These are phyloP conservation scores for Pionites leucogaster DNA, from an alignment of 2,113 vertebrate genomes.

Conservation along the genomic window DNA sequence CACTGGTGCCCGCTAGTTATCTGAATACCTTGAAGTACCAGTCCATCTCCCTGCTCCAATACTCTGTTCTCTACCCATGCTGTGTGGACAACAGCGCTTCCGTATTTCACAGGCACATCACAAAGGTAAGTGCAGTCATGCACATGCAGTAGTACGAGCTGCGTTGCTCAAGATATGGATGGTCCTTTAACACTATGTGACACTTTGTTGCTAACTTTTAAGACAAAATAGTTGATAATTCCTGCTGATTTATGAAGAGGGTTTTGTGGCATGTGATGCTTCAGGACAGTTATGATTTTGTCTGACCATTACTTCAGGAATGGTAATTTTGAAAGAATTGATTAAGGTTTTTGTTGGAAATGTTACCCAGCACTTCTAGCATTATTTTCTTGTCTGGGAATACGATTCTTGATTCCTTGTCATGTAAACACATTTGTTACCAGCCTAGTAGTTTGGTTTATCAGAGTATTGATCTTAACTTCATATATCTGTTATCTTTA, in stretches of 20 bases:
- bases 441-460: not conserved
- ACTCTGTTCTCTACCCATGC: not conserved
- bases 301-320: not conserved
- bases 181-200: not conserved
- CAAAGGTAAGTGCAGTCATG: not conserved
- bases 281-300: not conserved
- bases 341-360: not conserved
- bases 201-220: not conserved
- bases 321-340: not conserved
- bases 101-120: rapidly evolving
- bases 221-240: not conserved
- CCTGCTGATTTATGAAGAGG: not conserved
- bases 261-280: not conserved
- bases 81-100: not conserved
- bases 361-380: not conserved
- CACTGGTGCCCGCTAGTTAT: not conserved
- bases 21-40: not conserved
- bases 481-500: not conserved
- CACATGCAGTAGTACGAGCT: not conserved
- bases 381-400: not conserved
- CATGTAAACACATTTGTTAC: not conserved
- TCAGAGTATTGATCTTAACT: not conserved
- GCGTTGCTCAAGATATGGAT: not conserved
- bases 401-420: not conserved
- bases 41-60: not conserved